A percentile compares a stretch with the other conserved stretches of the same genome.
Conservation (phyloP, 2,113 vertebrate genomes). For the Microcebus lehilahytsara region DNA sequence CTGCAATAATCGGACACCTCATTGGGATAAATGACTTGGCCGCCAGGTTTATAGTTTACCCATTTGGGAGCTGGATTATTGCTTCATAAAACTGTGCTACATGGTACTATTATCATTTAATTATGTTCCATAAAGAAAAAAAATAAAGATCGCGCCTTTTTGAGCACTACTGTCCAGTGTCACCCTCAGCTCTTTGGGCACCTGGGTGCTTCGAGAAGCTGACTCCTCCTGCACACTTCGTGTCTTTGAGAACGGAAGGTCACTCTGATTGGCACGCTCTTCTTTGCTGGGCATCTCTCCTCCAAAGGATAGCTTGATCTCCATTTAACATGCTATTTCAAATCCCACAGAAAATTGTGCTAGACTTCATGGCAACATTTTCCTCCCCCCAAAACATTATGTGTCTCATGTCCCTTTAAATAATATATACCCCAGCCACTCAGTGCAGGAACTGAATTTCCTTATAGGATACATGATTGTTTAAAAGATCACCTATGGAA, state of each 20-base stretch:
- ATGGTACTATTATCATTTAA: constrained; percentile 80
- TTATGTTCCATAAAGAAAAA: constrained; percentile 70
- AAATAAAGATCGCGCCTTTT: constrained; percentile 74
- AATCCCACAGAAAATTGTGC: constrained; percentile 49
- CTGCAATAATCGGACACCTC: constrained; percentile 79
- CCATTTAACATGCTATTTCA: constrained; percentile 60
- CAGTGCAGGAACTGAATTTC: neutral
- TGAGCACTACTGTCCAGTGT: constrained; percentile 56
- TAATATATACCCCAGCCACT: neutral
- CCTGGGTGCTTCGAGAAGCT: constrained; percentile 59
- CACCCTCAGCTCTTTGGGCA: constrained; percentile 55
- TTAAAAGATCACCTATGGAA: constrained; percentile 3
- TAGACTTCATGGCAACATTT: constrained; percentile 54
- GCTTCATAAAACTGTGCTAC: constrained; percentile 82
- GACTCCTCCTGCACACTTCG: constrained; percentile 55
- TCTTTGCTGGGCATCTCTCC: constrained; percentile 46
- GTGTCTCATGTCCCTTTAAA: neutral
- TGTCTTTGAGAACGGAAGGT: constrained; percentile 60
- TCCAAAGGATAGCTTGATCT: constrained; percentile 58
- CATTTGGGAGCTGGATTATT: constrained; percentile 83
- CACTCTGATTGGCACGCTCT: constrained; percentile 33
- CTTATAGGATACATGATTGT: neutral
- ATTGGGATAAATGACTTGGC: constrained; percentile 82
- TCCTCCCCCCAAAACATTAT: constrained; percentile 50
- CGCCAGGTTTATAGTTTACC: constrained; percentile 77